Conservation (phyloP, 2,888 invertebrate genomes). For the Adineta ricciae region DNA sequence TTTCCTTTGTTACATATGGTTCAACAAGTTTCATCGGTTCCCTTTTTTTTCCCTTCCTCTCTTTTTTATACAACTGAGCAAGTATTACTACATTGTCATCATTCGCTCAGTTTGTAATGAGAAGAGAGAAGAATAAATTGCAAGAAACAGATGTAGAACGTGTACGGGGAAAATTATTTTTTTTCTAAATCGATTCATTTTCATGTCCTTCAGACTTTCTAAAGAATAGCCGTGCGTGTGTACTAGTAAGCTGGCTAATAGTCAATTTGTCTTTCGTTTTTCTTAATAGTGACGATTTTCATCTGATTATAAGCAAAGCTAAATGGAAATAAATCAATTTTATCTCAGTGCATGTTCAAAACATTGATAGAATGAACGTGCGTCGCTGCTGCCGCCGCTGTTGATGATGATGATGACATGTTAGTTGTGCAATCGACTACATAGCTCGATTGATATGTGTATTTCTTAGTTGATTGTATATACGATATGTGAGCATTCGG, state of each 20-base stretch:
- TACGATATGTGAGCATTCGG: background rate
- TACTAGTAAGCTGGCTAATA: background rate
- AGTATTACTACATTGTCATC: background rate
- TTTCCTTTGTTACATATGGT: background rate
- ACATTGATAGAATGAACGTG: background rate
- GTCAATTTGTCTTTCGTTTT: background rate
- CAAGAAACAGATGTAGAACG: background rate
- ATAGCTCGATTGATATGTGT: background rate
- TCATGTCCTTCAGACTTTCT: background rate
- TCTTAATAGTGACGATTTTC: background rate
- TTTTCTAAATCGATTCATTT: background rate
- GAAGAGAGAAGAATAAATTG: background rate
- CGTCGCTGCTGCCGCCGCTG: background rate
- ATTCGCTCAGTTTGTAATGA: background rate
- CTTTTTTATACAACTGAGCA: background rate
- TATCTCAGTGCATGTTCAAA: background rate
- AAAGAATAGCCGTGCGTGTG: background rate
- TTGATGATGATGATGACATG: background rate
- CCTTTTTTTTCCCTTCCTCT: background rate
- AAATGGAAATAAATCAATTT: background rate
- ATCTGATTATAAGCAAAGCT: background rate
- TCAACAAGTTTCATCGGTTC: background rate
- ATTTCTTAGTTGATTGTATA: background rate
- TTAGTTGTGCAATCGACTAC: background rate
- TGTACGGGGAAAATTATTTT: background rate